phyloP scores from a whole-genome alignment of 2,113 vertebrate genomes.

The Etheostoma spectabile region DNA sequence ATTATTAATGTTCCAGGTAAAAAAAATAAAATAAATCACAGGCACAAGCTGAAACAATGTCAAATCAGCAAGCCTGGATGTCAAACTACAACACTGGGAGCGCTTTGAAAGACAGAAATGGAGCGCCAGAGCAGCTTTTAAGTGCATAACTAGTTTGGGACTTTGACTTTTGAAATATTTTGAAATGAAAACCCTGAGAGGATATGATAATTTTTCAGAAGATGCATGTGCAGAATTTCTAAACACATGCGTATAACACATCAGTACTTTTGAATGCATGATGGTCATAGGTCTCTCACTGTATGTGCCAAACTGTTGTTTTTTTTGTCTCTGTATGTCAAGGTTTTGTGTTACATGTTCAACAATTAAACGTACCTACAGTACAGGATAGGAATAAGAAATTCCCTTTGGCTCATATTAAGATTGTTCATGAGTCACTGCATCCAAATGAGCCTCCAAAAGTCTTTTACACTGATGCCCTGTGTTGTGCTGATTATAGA shows the following conservation, averaged over 20 bases:
- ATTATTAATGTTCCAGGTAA: conserved; percentile 34
- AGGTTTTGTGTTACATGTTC: not conserved
- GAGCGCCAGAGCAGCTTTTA: conserved; percentile 7
- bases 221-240: not conserved
- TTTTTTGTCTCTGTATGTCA: conserved; percentile 2
- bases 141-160: not conserved
- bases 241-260: not conserved
- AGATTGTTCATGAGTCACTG: not conserved
- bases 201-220: not conserved
- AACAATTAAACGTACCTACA: not conserved
- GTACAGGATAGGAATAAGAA: not conserved
- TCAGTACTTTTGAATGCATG: not conserved
- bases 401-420: not conserved
- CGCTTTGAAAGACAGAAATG: conserved; percentile 15
- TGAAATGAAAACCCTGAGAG: not conserved
- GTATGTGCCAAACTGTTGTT: not conserved
- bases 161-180: conserved; percentile 10
- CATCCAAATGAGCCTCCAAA: not conserved
- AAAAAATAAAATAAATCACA: conserved; percentile 21
- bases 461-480: not conserved
- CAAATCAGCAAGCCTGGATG: conserved; percentile 5
- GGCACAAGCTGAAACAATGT: conserved; percentile 21
- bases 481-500: not conserved
- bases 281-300: not conserved
- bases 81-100: conserved; percentile 29